These are phyloP conservation scores for Rynchops niger DNA, from an alignment of 2,113 vertebrate species.

Conservation along the genomic window DNA sequence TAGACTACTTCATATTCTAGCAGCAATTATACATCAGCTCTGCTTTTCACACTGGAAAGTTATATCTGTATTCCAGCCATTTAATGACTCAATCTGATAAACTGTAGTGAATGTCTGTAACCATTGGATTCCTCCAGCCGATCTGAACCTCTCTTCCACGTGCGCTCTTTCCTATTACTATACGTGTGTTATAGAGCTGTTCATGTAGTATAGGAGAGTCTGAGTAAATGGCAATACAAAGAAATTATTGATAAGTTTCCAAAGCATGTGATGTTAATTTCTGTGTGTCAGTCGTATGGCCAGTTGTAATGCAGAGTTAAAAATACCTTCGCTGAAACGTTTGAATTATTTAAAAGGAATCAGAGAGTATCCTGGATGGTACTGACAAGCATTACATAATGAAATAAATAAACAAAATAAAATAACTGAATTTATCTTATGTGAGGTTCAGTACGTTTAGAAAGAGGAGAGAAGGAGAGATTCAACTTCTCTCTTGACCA, in stretches of 20 bases:
- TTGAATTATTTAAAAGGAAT: background rate
- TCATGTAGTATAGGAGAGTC: background rate
- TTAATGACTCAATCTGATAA: background rate
- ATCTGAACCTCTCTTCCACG: no score
- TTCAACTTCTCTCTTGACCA: background rate
- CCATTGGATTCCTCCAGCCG: accelerated
- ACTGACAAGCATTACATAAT: background rate
- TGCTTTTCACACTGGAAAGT: background rate
- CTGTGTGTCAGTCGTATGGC: background rate
- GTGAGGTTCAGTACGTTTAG: background rate
- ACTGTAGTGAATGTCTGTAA: background rate
- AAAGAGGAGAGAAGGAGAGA: background rate
- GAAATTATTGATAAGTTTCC: background rate
- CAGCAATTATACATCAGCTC: background rate
- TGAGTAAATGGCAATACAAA: background rate
- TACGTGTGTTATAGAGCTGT: background rate
- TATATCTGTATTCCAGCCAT: background rate
- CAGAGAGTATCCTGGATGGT: background rate
- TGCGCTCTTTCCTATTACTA: background rate
- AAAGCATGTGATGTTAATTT: background rate
- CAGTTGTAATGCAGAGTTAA: background rate
- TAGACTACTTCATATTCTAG: background rate
- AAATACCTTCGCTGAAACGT: background rate
- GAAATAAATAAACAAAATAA: background rate
- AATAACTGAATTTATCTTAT: background rate